These are phyloP conservation scores for Eubasilissa regina DNA, from an alignment of 1,140 invertebrate genomes.

Conservation along the genomic window DNA sequence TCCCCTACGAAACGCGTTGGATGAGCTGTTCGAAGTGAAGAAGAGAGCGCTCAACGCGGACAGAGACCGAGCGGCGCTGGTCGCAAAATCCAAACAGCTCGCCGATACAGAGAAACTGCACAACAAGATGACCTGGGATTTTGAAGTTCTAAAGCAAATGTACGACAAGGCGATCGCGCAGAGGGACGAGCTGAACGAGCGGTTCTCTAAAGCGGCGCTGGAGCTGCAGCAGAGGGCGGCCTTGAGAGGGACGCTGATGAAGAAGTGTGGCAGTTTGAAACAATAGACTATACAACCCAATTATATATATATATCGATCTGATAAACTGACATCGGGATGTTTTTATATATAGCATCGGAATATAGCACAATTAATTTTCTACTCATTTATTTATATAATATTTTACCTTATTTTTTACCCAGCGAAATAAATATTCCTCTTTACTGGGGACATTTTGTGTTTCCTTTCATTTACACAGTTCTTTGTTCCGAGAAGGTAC, in stretches of 20 bases:
- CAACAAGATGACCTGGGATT: constrained; percentile 16
- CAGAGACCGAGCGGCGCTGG: constrained; percentile 78
- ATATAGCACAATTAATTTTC: not conserved
- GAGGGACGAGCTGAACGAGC: constrained; percentile 83
- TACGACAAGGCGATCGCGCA: constrained; percentile 77
- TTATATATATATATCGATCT: no score
- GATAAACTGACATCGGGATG: no score
- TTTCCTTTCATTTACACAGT: not conserved
- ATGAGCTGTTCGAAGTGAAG: constrained; percentile 79
- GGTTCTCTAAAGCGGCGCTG: constrained; percentile 86
- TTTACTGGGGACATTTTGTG: not conserved
- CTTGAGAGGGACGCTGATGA: constrained; percentile 64
- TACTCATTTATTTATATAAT: not conserved
- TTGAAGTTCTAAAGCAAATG: constrained; percentile 15
- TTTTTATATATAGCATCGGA: no score
- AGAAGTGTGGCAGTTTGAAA: constrained; percentile 4
- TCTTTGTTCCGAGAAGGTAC: no score
- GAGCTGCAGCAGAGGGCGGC: constrained; percentile 89
- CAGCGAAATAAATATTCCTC: no score
- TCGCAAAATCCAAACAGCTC: constrained; percentile 47
- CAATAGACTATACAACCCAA: not conserved
- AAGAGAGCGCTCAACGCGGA: constrained; percentile 85
- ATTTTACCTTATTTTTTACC: not conserved
- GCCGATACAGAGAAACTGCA: not conserved
- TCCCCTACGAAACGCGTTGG: constrained; percentile 79